phyloP scores from a whole-genome alignment of 2,113 vertebrate species.

The Trachemys scripta region DNA sequence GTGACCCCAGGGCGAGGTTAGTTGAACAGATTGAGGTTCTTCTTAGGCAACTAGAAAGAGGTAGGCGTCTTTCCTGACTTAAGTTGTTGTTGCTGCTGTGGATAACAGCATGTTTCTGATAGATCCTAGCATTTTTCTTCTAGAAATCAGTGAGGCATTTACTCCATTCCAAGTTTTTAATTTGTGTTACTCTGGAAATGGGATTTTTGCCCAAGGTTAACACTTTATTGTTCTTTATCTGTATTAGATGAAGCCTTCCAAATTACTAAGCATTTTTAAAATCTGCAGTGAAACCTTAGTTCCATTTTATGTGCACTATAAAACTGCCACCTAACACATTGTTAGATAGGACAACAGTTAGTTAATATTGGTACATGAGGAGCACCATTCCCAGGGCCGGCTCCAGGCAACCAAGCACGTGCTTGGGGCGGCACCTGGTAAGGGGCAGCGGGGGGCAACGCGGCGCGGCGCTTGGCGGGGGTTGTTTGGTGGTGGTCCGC shows the following conservation, averaged over 20 bases:
- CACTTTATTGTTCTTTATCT: neutral
- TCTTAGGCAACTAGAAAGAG: neutral
- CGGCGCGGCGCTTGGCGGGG: no score
- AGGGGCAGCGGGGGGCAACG: no score
- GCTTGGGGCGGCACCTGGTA: no score
- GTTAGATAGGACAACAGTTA: no score
- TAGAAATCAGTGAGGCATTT: no score
- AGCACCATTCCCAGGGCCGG: no score
- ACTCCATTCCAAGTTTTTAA: neutral
- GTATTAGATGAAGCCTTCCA: no score
- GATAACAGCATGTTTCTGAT: neutral
- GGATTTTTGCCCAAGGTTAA: neutral
- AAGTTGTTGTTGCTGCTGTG: neutral
- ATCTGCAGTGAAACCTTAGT: neutral
- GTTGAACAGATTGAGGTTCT: neutral
- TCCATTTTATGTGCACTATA: neutral
- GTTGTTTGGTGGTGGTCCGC: no score
- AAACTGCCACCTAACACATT: no score
- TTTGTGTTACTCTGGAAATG: neutral
- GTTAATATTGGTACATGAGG: no score
- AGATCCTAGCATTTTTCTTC: neutral
- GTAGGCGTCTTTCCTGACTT: fast-evolving
- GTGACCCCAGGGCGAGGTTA: no score
- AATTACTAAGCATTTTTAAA: neutral
- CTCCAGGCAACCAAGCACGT: no score